Evolutionary conservation across 2,797 vertebrate species (phyloP).

Genomic region (Characodon lateralis): DNA sequence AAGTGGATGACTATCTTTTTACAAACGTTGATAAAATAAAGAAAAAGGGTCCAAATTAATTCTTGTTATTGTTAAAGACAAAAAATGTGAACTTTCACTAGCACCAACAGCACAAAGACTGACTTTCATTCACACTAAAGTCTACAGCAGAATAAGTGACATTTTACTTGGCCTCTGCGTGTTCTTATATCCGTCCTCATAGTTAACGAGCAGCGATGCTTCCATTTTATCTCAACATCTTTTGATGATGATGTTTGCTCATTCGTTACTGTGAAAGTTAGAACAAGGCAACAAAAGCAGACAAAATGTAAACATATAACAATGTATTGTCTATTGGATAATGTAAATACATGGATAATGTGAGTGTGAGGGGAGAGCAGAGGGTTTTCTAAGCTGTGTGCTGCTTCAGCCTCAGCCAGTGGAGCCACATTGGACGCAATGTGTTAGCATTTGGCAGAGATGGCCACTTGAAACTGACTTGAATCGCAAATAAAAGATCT

Average conservation of each 20-base stretch:
- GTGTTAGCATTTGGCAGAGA: too few relatives aligned
- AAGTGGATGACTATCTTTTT: neutral
- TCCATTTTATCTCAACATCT: neutral
- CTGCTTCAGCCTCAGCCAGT: too few relatives aligned
- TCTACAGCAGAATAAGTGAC: neutral
- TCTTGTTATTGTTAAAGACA: neutral
- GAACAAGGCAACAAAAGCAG: neutral
- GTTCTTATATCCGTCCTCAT: neutral
- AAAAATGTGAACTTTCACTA: neutral
- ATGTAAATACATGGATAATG: neutral
- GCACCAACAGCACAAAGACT: neutral
- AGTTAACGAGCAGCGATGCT: neutral
- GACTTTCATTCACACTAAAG: neutral
- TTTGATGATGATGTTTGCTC: neutral
- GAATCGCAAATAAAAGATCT: too few relatives aligned
- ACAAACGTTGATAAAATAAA: neutral
- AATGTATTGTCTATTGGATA: neutral
- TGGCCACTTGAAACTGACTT: too few relatives aligned
- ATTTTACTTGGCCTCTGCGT: neutral
- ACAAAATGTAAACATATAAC: neutral
- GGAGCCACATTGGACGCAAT: too few relatives aligned
- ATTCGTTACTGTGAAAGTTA: neutral
- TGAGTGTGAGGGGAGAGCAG: too few relatives aligned
- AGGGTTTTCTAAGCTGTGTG: too few relatives aligned
- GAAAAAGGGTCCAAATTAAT: neutral